Evolutionary conservation across 2,888 invertebrate genomes (phyloP), one percentile per base, ranked within the genome.

Genomic region (Phoenoteleia sp.): DNA sequence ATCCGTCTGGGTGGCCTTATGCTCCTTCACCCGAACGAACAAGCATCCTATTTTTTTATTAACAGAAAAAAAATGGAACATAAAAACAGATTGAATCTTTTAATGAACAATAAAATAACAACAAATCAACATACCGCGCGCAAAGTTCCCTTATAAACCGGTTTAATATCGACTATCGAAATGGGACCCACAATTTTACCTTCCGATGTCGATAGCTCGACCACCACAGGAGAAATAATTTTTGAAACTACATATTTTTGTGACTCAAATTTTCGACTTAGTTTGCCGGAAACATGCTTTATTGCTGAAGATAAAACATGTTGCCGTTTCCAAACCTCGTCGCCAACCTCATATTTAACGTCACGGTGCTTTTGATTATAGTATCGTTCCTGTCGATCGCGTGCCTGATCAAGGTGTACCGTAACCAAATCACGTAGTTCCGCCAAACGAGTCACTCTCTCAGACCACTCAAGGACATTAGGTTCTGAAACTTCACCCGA

Each of bases 261-360:
- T 7, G 49, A 49, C 39, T 74, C 58, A 23, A 72, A 72, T n/a
- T 71, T 71, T 23, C 33, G 17, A 23, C 58, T 29, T 23, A 72
- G 47, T 25, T 74, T 74, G 13, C 60, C 45, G 4, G 58, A 60
- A 49, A 74, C 27, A 49, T 49, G 33, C 6, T 29, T 58, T 13
- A 23, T 33, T 11, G 64, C 52, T 2, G 52, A 52, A 2, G 64
- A 75, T 21, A 75, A 29, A 15, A 64, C 42, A 54, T 75, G 64
- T 19, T 75, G 74, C 15, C 64, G 25, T 39, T 45, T 69, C 77
- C 77, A 79, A 17, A 79, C 69, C 13, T 47, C 7, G 52, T 79
- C 42, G 2, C 69, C 77, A 62, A 69, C 45, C 27, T 69, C 69
- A 45, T 60, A 77, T 49, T 77, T 67, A 0, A 77, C 77, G 2